Evolutionary conservation across 1,140 invertebrate species (phyloP).

Genomic region (Pachyrhynchus sulphureomaculatus): DNA sequence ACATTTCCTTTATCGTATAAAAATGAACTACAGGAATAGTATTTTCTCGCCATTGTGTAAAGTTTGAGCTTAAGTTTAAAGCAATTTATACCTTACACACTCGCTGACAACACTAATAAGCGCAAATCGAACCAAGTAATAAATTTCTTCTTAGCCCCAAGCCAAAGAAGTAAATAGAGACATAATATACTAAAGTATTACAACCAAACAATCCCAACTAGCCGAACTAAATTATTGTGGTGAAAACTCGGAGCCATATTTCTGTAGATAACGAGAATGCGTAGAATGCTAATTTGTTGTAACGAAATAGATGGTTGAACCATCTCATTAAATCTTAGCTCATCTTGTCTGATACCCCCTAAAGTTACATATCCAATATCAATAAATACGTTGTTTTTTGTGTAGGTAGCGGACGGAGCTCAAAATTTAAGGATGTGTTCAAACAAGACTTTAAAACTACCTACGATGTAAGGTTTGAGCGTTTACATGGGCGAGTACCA

Average conservation of each 20-base stretch:
- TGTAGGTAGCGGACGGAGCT: constrained; percentile 27
- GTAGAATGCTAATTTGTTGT: constrained; percentile 30
- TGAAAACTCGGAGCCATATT: neutral
- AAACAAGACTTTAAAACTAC: constrained; percentile 34
- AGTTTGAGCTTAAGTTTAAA: too few species aligned
- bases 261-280: constrained; percentile 13
- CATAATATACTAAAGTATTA: neutral
- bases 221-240: neutral
- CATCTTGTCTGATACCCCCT: constrained; percentile 28
- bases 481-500: constrained; percentile 17
- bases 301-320: constrained; percentile 20
- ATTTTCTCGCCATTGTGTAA: too few species aligned
- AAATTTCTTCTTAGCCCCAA: neutral
- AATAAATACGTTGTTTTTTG: constrained; percentile 35
- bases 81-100: too few species aligned
- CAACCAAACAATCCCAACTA: neutral
- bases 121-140: too few species aligned
- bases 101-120: too few species aligned
- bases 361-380: constrained; percentile 35
- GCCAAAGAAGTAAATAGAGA: neutral
- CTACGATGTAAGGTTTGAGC: constrained; percentile 28
- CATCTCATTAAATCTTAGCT: constrained; percentile 22
- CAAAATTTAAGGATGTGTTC: constrained; percentile 32
- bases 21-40: too few species aligned
- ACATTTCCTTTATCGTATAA: too few species aligned